Percentiles rank a stretch among this genome's conserved stretches.
Conservation (phyloP, 1,140 invertebrate genomes). For the Camponotus pennsylvanicus region DNA sequence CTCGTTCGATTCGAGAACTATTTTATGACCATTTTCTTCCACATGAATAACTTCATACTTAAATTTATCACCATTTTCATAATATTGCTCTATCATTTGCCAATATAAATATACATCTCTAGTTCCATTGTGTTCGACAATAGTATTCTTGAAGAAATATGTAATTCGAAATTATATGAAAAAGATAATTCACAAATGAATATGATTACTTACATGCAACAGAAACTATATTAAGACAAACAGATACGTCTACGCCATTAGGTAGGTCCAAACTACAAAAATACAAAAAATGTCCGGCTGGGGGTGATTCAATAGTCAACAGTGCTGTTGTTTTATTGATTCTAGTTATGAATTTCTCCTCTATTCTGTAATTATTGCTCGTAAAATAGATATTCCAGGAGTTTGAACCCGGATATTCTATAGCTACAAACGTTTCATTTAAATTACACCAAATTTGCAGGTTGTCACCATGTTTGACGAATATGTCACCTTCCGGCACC, state of each 20-base stretch:
- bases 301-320: conserved; percentile 83
- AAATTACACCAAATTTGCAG: conserved; percentile 84
- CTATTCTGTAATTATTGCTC: conserved; percentile 81
- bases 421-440: conserved; percentile 80
- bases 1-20: conserved; percentile 64
- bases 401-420: conserved; percentile 80
- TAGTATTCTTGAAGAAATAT: conserved; percentile 10
- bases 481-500: conserved; percentile 86
- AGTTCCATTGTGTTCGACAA: conserved; percentile 82
- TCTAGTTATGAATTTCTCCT: conserved; percentile 81
- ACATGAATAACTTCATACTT: conserved; percentile 82
- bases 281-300: conserved; percentile 83
- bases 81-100: conserved; percentile 88
- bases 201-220: conserved; percentile 86
- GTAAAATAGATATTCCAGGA: conserved; percentile 85
- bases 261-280: conserved; percentile 83
- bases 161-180: no score
- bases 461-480: conserved; percentile 83
- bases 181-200: background rate
- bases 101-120: conserved; percentile 90
- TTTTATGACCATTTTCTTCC: conserved; percentile 80
- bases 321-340: conserved; percentile 86
- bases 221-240: conserved; percentile 86
- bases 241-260: conserved; percentile 65
- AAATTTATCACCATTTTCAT: conserved; percentile 88